Percentiles rank a stretch among this genome's conserved stretches.
Evolutionary conservation across 2,888 invertebrate species (phyloP).

Genomic region (Drosophila acutilabella): DNA sequence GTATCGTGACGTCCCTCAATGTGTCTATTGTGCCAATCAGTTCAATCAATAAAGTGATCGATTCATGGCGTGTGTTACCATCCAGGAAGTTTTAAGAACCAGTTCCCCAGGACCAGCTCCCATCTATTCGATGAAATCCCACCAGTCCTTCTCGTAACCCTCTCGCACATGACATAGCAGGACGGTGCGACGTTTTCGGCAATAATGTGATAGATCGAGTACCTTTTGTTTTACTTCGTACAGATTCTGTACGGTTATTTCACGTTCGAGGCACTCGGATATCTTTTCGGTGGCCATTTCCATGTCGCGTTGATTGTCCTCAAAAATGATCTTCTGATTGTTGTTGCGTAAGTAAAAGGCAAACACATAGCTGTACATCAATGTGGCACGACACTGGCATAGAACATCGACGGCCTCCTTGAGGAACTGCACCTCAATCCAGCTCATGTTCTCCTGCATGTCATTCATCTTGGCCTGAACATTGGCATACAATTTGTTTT

Average conservation of each 20-base stretch:
- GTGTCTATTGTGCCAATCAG: slow-evolving; percentile 12
- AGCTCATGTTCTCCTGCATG: slow-evolving; percentile 99
- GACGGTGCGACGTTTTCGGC: slow-evolving; percentile 97
- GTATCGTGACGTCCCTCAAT: neutral
- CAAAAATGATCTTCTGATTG: slow-evolving; percentile 99
- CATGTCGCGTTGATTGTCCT: slow-evolving; percentile 98
- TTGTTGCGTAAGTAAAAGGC: slow-evolving; percentile 98
- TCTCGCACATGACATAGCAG: slow-evolving; percentile 98
- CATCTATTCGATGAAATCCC: slow-evolving; percentile 93
- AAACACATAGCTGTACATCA: slow-evolving; percentile 99
- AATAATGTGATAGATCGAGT: slow-evolving; percentile 96
- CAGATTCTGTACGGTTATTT: slow-evolving; percentile 98
- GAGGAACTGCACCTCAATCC: slow-evolving; percentile 99
- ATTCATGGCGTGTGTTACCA: slow-evolving; percentile 7
- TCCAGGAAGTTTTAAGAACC: neutral
- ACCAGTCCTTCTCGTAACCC: slow-evolving; percentile 99
- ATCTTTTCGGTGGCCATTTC: slow-evolving; percentile 98
- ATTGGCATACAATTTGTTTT: slow-evolving; percentile 97
- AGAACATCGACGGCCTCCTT: slow-evolving; percentile 98
- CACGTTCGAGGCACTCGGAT: slow-evolving; percentile 98
- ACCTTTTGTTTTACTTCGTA: slow-evolving; percentile 99
- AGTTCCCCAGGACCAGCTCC: neutral
- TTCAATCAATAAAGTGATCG: slow-evolving; percentile 1
- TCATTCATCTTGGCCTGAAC: slow-evolving; percentile 99
- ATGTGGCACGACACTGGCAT: slow-evolving; percentile 97